Base-by-base conservation (phyloP, 2,113 vertebrate genomes). In the Sarotherodon lohbergeri region DNA sequence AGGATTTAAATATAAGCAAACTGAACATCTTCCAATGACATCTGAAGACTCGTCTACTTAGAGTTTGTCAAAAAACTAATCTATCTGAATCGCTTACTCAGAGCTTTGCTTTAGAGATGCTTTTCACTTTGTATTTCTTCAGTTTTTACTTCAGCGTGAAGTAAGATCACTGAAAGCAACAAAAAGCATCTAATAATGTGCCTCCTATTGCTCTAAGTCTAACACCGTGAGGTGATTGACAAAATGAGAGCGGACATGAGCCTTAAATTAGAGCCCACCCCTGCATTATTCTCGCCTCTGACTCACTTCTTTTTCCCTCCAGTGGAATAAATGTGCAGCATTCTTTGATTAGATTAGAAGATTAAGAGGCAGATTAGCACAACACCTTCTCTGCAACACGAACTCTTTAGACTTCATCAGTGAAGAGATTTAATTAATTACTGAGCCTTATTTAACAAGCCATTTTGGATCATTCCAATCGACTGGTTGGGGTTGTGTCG, bases 401-500 rank as follows among this genome's bases (percentile, higher is more conserved):
- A 86, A 81, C 85, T 89, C 83, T 91, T 88, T 88, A 93, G 86
- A 88, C 80, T 81, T 56, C 48, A 88, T 91, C 86, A 87, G 86
- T 92, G 88, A 79, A 79, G 78, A 82, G 82, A 88, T 85, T 92
- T 87, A 90, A 88, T 92, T 91, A 88, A 92, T 92, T 89, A 83
- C 84, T 3, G 43, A 71, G 57, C 71, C 59, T 71, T 89, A 90
- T 88, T 92, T 86, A 90, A 91, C 81, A 54, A 86, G 82, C 39
- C 48, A 9, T 84, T 81, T 61, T 39, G 52, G 86, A 86, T 88
- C 71, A 27, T 61, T 90, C 11, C 76, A 71, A 89, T 84, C 55
- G 82, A 85, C 85, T 84, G 34, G 50, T 63, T 27, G 34, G 50
- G 48, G 3, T 46, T 55, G 79, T 80, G 63, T 82, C 27, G 10